Percentiles rank a stretch among this genome's conserved stretches.
phyloP scores from a whole-genome alignment of 2,797 vertebrate species.

The Orientallactaga sibirica region DNA sequence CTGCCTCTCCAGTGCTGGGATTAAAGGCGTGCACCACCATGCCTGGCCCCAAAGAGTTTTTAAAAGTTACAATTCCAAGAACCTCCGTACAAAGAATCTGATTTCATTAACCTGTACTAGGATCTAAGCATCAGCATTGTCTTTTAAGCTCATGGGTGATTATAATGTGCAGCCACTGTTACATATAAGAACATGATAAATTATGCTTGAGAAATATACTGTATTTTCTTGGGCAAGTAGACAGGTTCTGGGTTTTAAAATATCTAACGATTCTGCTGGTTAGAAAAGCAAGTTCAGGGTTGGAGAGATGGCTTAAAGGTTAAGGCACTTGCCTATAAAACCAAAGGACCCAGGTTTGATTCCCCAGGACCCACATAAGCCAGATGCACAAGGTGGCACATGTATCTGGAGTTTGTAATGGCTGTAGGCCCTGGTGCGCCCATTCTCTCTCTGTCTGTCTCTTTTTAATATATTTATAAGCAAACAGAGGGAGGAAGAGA shows the following conservation, averaged over 20 bases:
- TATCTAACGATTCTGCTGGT: constrained; percentile 35
- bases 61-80: constrained; percentile 13
- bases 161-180: constrained; percentile 38
- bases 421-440: too few relatives aligned
- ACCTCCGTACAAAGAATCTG: background rate
- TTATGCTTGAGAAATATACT: constrained; percentile 59
- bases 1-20: too few relatives aligned
- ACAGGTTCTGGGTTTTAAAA: constrained; percentile 51
- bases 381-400: too few relatives aligned
- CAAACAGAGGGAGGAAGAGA: too few relatives aligned
- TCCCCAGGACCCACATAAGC: too few relatives aligned
- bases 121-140: background rate
- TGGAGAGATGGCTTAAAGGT: too few relatives aligned
- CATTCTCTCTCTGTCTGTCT: too few relatives aligned
- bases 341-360: too few relatives aligned
- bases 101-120: constrained; percentile 8
- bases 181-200: constrained; percentile 52
- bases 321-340: too few relatives aligned
- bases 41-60: background rate
- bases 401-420: too few relatives aligned
- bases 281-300: constrained; percentile 38
- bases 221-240: constrained; percentile 42
- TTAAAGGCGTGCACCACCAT: too few relatives aligned
- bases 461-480: too few relatives aligned
- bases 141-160: constrained; percentile 55